A percentile compares a stretch with the other conserved stretches of the same genome.
Evolutionary conservation across 2,113 vertebrate genomes (phyloP).

Genomic region (Toxostoma redivivum): DNA sequence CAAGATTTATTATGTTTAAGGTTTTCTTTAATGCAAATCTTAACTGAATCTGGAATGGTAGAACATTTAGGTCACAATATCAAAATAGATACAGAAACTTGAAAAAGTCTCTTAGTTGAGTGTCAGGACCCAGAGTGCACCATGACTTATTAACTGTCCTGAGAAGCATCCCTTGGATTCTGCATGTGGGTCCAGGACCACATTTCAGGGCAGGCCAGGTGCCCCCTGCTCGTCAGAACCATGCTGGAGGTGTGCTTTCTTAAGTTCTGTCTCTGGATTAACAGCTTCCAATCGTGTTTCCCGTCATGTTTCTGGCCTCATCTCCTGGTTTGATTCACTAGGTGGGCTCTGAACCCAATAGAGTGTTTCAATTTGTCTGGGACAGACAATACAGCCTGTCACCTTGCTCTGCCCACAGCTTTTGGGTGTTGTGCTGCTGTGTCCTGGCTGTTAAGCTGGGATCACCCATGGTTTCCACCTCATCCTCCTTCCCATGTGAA

Average conservation of each 20-base stretch:
- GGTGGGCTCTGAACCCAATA: not conserved
- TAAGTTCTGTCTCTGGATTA: not conserved
- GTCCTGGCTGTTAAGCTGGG: not conserved
- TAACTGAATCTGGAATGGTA: not conserved
- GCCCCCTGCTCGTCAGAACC: accelerated
- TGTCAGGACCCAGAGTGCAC: not conserved
- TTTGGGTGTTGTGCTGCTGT: accelerated
- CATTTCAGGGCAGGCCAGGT: not conserved
- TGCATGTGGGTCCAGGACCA: accelerated
- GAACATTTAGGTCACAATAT: not conserved
- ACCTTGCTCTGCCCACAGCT: not conserved
- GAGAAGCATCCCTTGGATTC: not conserved
- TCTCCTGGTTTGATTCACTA: not conserved
- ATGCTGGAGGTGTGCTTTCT: not conserved
- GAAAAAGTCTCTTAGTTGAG: not conserved
- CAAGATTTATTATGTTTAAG: not conserved
- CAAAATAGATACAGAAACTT: not conserved
- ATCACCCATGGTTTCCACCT: not conserved
- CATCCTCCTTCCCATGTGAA: not conserved
- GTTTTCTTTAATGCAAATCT: not conserved
- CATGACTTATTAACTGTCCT: accelerated
- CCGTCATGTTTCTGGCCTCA: not conserved
- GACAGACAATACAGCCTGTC: not conserved
- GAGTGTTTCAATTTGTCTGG: not conserved
- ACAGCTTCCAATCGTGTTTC: not conserved